Evolutionary conservation across 2,113 vertebrate genomes (phyloP).

Genomic region (Oreochromis aureus): DNA sequence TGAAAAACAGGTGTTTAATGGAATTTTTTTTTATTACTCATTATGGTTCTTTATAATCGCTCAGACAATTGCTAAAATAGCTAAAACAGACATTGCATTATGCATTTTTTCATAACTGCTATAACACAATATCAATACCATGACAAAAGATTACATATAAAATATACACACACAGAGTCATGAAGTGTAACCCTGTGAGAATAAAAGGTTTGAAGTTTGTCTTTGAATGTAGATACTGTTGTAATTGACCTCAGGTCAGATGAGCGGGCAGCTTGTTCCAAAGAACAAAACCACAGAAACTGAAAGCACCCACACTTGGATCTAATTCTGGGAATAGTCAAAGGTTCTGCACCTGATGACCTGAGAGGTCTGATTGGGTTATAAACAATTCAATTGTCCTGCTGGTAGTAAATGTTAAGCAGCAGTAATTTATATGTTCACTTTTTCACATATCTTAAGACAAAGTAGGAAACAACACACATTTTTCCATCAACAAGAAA

Average conservation of each 20-base stretch:
- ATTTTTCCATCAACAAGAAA: not conserved
- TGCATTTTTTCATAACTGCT: not conserved
- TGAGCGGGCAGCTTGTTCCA: not conserved
- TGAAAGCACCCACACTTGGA: not conserved
- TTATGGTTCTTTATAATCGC: not conserved
- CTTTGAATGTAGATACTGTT: not conserved
- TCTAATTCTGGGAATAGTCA: not conserved
- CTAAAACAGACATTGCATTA: not conserved
- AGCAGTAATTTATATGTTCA: not conserved
- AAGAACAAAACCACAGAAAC: not conserved
- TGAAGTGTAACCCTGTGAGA: not conserved
- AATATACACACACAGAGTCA: not conserved
- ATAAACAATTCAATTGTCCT: not conserved
- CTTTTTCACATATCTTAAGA: not conserved
- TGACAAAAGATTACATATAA: not conserved
- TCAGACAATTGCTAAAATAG: not conserved
- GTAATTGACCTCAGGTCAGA: not conserved
- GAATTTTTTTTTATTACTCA: not conserved
- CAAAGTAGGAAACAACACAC: not conserved
- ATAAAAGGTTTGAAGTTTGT: not conserved
- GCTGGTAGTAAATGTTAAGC: not conserved
- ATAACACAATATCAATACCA: not conserved
- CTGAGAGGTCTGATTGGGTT: not conserved
- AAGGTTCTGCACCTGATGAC: not conserved
- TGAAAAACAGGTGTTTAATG: not conserved